Evolutionary conservation across 2,113 vertebrate species (phyloP).

Genomic region (Ammodytes marinus): DNA sequence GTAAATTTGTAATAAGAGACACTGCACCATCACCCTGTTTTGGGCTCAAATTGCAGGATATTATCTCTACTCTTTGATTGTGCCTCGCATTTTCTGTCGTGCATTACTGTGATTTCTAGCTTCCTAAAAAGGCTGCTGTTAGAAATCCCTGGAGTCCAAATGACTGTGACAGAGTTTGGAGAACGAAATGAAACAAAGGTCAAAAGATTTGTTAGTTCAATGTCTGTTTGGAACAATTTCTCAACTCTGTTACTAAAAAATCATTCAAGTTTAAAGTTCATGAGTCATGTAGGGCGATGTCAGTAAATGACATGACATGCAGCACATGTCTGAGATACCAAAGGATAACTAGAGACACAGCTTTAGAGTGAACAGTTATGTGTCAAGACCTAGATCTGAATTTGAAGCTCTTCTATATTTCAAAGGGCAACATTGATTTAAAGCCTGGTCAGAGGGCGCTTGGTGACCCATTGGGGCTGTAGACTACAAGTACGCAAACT

Average conservation of each 20-base stretch:
- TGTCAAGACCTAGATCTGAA: not conserved
- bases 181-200: slow-evolving; percentile 33
- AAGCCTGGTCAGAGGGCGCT: not conserved
- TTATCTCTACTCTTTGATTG: not conserved
- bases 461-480: too few relatives aligned
- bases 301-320: not conserved
- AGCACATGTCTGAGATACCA: not conserved
- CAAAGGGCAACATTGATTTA: not conserved
- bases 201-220: not conserved
- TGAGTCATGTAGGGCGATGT: not conserved
- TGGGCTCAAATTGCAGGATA: not conserved
- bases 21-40: not conserved
- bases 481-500: too few relatives aligned
- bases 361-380: not conserved
- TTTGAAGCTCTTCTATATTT: not conserved
- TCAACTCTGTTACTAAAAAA: slow-evolving; percentile 1
- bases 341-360: not conserved
- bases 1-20: too few relatives aligned
- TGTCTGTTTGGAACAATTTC: not conserved
- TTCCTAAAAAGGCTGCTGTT: not conserved
- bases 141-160: not conserved
- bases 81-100: not conserved
- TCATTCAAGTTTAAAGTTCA: slow-evolving; percentile 28
- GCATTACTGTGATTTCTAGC: not conserved
- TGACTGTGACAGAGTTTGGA: not conserved